Evolutionary conservation across 2,113 vertebrate genomes (phyloP).

Genomic region (Erpornis zantholeuca): DNA sequence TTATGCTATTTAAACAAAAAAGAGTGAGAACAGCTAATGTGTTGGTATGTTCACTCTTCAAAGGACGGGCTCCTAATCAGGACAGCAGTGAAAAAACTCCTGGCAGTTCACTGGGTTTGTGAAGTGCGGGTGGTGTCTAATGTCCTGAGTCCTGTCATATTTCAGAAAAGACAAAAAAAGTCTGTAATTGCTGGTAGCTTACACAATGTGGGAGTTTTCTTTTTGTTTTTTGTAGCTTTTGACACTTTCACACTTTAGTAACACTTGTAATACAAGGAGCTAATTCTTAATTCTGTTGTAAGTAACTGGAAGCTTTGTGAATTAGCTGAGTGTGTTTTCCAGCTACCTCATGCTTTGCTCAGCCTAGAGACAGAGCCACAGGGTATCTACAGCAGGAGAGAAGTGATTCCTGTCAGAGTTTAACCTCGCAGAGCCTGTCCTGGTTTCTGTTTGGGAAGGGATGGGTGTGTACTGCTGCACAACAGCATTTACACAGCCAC

Average conservation of each 20-base stretch:
- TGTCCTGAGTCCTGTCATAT: background rate
- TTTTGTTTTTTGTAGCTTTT: background rate
- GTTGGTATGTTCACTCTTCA: background rate
- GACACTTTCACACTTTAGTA: background rate
- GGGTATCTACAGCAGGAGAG: background rate
- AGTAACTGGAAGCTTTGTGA: background rate
- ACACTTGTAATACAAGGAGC: background rate
- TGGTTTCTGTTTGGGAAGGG: background rate
- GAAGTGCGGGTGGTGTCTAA: background rate
- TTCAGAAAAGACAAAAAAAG: background rate
- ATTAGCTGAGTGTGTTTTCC: background rate
- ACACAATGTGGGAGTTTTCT: background rate
- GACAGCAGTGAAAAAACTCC: background rate
- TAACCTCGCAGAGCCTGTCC: background rate
- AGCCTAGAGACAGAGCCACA: background rate
- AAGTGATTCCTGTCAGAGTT: background rate
- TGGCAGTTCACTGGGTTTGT: background rate
- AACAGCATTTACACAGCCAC: background rate
- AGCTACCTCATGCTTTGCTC: background rate
- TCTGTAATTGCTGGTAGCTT: background rate
- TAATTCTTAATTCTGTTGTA: background rate
- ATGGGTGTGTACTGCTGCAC: background rate
- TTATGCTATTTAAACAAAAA: constrained; percentile 3
- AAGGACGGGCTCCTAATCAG: background rate
- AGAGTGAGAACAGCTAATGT: background rate